Percentiles rank a stretch among this genome's conserved stretches.
Conservation (phyloP, 2,113 vertebrate species). For the Gymnorhina tibicen region DNA sequence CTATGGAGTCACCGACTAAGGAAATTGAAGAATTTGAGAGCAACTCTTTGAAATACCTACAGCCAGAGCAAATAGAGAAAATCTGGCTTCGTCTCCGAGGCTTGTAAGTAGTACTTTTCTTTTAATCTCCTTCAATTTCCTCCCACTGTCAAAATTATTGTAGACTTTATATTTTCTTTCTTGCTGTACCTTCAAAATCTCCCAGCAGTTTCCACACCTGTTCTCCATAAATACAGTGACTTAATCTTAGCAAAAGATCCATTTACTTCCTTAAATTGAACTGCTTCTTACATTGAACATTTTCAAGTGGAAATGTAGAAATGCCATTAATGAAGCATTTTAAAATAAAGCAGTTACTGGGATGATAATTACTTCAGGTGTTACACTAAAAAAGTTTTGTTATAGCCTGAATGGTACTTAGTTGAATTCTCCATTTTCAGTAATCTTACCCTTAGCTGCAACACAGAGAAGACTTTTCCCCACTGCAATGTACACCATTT, state of each 20-base stretch:
- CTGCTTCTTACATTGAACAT: background rate
- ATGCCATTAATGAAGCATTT: background rate
- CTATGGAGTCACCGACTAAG: constrained; percentile 97
- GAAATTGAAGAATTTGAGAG: constrained; percentile 99
- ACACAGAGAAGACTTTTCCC: background rate
- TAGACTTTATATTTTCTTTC: background rate
- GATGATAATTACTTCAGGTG: background rate
- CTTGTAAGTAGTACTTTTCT: constrained; percentile 84
- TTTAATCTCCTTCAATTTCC: background rate
- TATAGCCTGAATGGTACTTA: background rate
- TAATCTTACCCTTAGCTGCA: background rate
- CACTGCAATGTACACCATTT: background rate
- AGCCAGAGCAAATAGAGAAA: constrained; percentile 98
- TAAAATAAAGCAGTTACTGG: background rate
- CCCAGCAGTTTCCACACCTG: constrained; percentile 50
- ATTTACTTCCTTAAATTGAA: background rate
- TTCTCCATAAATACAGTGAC: constrained; percentile 43
- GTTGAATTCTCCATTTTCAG: background rate
- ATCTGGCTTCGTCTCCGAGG: constrained; percentile 97
- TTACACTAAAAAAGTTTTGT: background rate
- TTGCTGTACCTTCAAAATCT: background rate
- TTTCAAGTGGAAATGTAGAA: background rate
- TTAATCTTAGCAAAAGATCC: background rate
- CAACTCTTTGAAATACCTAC: constrained; percentile 95
- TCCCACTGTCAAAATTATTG: background rate